Evolutionary conservation across 1,140 invertebrate species (phyloP), one percentile per base, ranked within the genome.

Genomic region (Brachionus angularis): DNA sequence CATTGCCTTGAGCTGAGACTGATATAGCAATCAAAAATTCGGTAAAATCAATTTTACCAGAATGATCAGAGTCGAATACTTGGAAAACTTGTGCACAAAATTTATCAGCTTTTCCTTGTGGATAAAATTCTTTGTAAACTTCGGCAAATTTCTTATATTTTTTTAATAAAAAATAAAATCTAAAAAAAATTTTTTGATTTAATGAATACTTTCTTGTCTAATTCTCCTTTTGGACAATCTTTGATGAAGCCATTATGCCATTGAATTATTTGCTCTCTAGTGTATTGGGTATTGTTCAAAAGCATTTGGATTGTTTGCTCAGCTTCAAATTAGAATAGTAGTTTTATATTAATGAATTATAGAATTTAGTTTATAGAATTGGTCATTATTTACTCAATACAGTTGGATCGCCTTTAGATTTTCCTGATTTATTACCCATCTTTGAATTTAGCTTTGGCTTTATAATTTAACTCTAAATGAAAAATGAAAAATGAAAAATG

Each of bases 1-100:
- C 18, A 62, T 72, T 55, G n/a, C 71, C 71, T 39, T 72, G 55
- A 7, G 42, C 21, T 18, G 55, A 55, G 14, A 61, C 44, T 27
- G 39, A 36, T 27, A 72, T 61, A 3, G 55, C 55, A 36, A 72
- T 49, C 16, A 72, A 50, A 49, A 72, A 72, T 64, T 72, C 71
- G 34, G 29, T 44, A 23, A 72, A 72, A 62, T 72, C 71, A 31
- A 71, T 72, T 49, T 61, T 61, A 1, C 71, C 71, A 62, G 18
- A 25, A 1, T 18, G 36, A 29, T 72, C 53, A 0, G 71, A 46
- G 27, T 72, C 71, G 42, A 72, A 72, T 14, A 53, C 50, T 61
- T 50, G 39, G 8, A 72, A 72, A 23, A 72, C 71, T 47, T 72
- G 71, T n/a, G n/a, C 34, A 72, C 39, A 61, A 31, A 72, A 72